phyloP scores from a whole-genome alignment of 1,140 invertebrate genomes.

The Thaumetopoea pityocampa region DNA sequence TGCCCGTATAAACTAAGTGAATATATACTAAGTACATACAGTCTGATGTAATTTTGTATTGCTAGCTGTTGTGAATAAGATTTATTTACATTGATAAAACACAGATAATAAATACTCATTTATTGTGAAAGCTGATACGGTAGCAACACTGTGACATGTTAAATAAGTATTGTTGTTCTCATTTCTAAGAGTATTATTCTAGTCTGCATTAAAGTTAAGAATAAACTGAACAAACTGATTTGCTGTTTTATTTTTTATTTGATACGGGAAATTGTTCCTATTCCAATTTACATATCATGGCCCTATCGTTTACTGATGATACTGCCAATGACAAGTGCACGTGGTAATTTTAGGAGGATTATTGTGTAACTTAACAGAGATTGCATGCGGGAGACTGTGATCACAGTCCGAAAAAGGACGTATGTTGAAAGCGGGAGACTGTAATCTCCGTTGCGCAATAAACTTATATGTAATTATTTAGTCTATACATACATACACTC shows the following conservation, averaged over 20 bases:
- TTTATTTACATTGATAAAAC: slow-evolving; percentile 68
- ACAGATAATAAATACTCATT: slow-evolving; percentile 73
- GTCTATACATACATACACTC: too few species aligned
- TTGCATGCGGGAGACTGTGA: too few species aligned
- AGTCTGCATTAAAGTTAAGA: slow-evolving; percentile 76
- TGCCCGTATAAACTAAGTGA: slow-evolving; percentile 22
- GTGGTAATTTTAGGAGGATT: too few species aligned
- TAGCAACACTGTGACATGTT: slow-evolving; percentile 72
- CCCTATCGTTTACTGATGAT: too few species aligned
- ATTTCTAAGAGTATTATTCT: slow-evolving; percentile 78
- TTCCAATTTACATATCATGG: too few species aligned
- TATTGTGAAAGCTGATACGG: slow-evolving; percentile 67
- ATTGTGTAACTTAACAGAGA: too few species aligned
- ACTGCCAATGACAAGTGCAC: too few species aligned
- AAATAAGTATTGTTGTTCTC: slow-evolving; percentile 76
- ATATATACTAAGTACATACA: slow-evolving; percentile 45
- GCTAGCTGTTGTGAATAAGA: slow-evolving; percentile 75
- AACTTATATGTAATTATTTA: too few species aligned
- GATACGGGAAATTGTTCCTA: too few species aligned
- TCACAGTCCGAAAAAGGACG: too few species aligned
- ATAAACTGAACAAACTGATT: slow-evolving; percentile 68
- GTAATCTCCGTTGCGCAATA: too few species aligned
- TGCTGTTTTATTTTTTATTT: slow-evolving; percentile 54
- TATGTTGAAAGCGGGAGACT: too few species aligned
- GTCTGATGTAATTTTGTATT: slow-evolving; percentile 73